A percentile compares a stretch with the other conserved stretches of the same genome.
phyloP scores from a whole-genome alignment of 2,888 invertebrate species.

The Scrobipalpa atriplicella region DNA sequence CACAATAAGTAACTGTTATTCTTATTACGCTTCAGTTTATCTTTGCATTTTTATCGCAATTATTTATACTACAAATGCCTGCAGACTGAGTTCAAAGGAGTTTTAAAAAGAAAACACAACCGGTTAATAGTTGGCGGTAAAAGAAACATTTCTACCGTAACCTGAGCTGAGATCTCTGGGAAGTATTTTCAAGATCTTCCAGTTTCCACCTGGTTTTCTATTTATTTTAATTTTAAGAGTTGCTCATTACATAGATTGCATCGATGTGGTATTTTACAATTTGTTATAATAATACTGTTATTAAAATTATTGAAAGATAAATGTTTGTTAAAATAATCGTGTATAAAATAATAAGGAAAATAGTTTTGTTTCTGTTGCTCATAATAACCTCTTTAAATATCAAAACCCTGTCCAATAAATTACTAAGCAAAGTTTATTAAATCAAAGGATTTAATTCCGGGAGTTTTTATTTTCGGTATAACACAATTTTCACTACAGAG shows the following conservation, averaged over 20 bases:
- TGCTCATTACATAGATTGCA: not conserved
- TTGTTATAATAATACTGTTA: too few species aligned
- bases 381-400: too few species aligned
- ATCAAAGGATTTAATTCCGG: constrained; percentile 56
- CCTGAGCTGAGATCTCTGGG: constrained; percentile 30
- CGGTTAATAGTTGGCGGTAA: constrained; percentile 28
- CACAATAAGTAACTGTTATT: too few species aligned
- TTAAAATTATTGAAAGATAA: too few species aligned
- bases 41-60: constrained; percentile 18
- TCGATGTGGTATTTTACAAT: too few species aligned
- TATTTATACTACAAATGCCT: constrained; percentile 21
- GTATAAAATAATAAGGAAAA: too few species aligned
- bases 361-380: too few species aligned
- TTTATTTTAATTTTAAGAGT: not conserved
- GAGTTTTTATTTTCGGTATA: constrained; percentile 51
- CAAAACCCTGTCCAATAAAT: constrained; percentile 1
- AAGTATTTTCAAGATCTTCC: constrained; percentile 35
- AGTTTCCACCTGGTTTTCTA: too few species aligned
- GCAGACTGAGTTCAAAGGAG: constrained; percentile 21
- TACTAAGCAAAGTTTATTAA: constrained; percentile 51
- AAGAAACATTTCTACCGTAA: constrained; percentile 37
- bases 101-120: constrained; percentile 29
- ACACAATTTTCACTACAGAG: too few species aligned
- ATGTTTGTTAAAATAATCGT: too few species aligned
- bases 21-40: too few species aligned